Conservation (phyloP, 2,888 invertebrate species). For the Conomelus anceps region DNA sequence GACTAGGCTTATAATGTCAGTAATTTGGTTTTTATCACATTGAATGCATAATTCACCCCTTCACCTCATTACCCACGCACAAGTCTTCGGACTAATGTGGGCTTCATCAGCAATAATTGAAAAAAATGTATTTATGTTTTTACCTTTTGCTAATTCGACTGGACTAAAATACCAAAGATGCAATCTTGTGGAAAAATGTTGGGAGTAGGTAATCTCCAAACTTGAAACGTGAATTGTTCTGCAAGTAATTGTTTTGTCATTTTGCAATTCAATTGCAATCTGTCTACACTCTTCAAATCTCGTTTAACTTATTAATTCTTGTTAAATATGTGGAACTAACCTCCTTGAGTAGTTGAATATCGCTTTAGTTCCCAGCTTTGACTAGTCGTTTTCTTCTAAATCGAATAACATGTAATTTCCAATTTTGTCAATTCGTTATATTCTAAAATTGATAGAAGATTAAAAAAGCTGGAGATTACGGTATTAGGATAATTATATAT, state of each 20-base stretch:
- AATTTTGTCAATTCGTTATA: neutral
- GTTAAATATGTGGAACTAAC: neutral
- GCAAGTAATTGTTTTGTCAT: neutral
- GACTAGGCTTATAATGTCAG: no score
- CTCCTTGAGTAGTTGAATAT: neutral
- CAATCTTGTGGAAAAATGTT: neutral
- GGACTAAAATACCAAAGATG: neutral
- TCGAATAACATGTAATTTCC: neutral
- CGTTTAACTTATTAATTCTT: neutral
- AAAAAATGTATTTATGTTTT: no score
- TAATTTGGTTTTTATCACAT: no score
- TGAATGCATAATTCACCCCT: no score
- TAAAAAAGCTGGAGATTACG: neutral
- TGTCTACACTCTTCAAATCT: neutral
- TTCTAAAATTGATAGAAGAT: neutral
- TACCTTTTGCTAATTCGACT: no score
- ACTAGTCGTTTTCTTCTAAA: neutral
- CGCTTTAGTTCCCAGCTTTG: neutral
- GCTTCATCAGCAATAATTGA: no score
- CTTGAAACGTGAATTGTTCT: no score
- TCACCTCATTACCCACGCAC: no score
- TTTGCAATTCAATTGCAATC: neutral
- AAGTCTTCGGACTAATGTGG: no score
- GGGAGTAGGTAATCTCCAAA: neutral
- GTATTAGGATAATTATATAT: neutral